Evolutionary conservation across 2,888 invertebrate genomes (phyloP).

Genomic region (Pollenia griseotomentosa): DNA sequence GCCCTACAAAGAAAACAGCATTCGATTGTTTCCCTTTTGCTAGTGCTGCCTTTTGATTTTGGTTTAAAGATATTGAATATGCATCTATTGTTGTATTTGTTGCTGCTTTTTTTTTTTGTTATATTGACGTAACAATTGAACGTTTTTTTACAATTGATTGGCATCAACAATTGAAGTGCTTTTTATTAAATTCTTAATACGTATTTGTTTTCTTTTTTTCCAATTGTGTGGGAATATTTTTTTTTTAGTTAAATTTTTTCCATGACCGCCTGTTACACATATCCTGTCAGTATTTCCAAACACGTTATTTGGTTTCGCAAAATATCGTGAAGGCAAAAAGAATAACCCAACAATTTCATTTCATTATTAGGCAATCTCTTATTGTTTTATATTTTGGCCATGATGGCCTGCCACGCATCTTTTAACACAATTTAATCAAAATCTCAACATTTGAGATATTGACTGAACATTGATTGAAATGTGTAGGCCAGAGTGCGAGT

Average conservation of each 20-base stretch:
- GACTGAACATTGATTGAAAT: slow-evolving; percentile 43
- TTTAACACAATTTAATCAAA: slow-evolving; percentile 71
- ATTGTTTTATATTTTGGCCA: slow-evolving; percentile 59
- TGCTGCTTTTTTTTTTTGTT: neutral
- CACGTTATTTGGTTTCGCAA: slow-evolving; percentile 53
- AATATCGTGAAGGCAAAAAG: slow-evolving; percentile 51
- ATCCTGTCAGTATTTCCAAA: slow-evolving; percentile 25
- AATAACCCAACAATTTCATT: slow-evolving; percentile 73
- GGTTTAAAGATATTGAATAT: slow-evolving; percentile 28
- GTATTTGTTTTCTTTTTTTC: slow-evolving; percentile 64
- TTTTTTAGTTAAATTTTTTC: neutral
- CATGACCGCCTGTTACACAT: neutral
- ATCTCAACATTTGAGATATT: slow-evolving; percentile 49
- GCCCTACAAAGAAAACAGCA: slow-evolving; percentile 1
- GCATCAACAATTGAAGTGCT: slow-evolving; percentile 81
- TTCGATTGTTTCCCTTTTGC: slow-evolving; percentile 49
- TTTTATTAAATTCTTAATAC: slow-evolving; percentile 76
- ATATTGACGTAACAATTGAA: slow-evolving; percentile 40
- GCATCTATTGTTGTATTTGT: slow-evolving; percentile 15
- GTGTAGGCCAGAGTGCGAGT: slow-evolving; percentile 26
- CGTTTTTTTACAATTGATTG: slow-evolving; percentile 75
- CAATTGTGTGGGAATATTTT: slow-evolving; percentile 64
- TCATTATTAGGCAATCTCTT: slow-evolving; percentile 57
- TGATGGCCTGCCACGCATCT: slow-evolving; percentile 57
- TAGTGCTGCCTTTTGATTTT: slow-evolving; percentile 12